Percentiles rank a stretch among this genome's conserved stretches.
These are phyloP conservation scores for Enteromius viviparus DNA, from an alignment of 2,797 vertebrate genomes.

Conservation along the genomic window DNA sequence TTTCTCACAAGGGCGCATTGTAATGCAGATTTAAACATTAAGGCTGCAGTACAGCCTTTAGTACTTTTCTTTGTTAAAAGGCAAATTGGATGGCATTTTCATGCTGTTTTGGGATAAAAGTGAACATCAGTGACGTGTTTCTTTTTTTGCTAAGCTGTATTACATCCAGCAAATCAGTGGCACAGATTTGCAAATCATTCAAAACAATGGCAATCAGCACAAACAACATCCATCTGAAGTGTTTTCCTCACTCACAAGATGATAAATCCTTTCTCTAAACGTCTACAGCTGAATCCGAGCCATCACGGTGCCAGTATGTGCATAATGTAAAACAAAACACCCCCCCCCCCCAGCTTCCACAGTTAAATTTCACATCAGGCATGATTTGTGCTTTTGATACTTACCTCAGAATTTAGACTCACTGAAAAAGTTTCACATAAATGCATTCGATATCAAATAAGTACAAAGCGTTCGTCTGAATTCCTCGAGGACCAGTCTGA, in stretches of 20 bases:
- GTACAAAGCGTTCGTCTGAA: neutral
- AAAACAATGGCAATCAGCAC: conserved; percentile 38
- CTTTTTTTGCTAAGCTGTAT: conserved; percentile 22
- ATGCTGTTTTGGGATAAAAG: neutral
- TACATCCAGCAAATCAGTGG: conserved; percentile 37
- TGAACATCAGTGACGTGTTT: conserved; percentile 32
- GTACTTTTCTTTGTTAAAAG: conserved; percentile 1
- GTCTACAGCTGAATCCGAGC: neutral
- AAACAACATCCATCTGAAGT: conserved; percentile 15
- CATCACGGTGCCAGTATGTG: neutral
- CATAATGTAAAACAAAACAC: neutral
- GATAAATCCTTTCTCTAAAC: conserved; percentile 6
- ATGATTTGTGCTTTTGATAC: conserved; percentile 4
- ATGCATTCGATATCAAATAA: conserved; percentile 7
- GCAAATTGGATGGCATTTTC: conserved; percentile 35
- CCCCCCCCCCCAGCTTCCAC: neutral
- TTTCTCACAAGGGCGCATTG: neutral
- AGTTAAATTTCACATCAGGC: neutral
- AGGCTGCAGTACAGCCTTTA: neutral
- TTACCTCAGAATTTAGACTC: neutral
- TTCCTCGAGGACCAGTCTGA: neutral
- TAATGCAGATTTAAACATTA: conserved; percentile 26
- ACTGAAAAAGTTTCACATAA: neutral
- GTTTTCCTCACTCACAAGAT: conserved; percentile 13
- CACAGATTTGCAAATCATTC: conserved; percentile 26